Conservation (phyloP, 2,113 vertebrate genomes). For the Holacanthus passer region DNA sequence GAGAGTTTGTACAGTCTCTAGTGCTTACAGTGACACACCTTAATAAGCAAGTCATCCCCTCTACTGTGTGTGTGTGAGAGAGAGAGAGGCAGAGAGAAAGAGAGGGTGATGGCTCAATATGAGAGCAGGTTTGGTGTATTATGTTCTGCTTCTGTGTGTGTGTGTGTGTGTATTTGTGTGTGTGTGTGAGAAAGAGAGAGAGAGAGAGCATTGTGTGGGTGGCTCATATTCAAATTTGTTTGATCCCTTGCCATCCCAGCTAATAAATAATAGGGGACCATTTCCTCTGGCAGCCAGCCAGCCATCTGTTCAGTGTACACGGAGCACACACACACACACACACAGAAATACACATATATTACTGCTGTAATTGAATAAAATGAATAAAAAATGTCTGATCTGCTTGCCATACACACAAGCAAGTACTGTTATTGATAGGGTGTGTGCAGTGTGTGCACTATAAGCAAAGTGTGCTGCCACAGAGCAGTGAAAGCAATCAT, state of each 20-base stretch:
- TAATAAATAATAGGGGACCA: conserved; percentile 55
- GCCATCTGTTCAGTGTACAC: conserved; percentile 44
- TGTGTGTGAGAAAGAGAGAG: background rate
- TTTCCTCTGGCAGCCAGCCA: conserved; percentile 57
- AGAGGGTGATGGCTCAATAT: background rate
- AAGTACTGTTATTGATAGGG: conserved; percentile 35
- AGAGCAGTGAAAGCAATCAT: background rate
- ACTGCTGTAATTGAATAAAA: conserved; percentile 34
- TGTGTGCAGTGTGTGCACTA: background rate
- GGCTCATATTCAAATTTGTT: conserved; percentile 46
- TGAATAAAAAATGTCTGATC: conserved; percentile 33
- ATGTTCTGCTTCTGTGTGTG: conserved; percentile 1
- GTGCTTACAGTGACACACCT: conserved; percentile 19
- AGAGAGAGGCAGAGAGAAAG: background rate
- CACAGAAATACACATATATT: conserved; percentile 5
- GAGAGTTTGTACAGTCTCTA: background rate
- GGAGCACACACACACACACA: conserved; percentile 11
- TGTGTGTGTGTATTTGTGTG: conserved; percentile 10
- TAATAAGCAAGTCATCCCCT: conserved; percentile 17
- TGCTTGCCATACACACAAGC: conserved; percentile 9
- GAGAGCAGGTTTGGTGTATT: background rate
- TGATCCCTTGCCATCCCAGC: conserved; percentile 42
- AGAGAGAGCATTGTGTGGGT: conserved; percentile 5
- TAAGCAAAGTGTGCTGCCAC: background rate
- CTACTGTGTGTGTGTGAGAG: conserved; percentile 3